A percentile compares a stretch with the other conserved stretches of the same genome.
Conservation (phyloP, 2,888 invertebrate genomes). For the Epinotia nisella region DNA sequence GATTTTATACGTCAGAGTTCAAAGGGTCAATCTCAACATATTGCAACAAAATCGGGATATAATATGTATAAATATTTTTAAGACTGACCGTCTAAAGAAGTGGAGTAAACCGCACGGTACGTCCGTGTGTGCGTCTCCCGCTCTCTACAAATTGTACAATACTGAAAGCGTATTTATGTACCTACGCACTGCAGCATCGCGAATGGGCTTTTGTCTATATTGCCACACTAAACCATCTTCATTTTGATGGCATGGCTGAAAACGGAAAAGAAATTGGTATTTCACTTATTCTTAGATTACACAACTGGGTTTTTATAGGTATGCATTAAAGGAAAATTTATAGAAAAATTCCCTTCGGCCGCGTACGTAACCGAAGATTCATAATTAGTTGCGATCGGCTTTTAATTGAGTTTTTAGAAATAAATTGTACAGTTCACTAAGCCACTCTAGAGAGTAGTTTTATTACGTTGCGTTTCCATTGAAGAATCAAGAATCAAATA, state of each 20-base stretch:
- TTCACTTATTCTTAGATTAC: constrained; percentile 2
- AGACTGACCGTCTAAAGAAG: background rate
- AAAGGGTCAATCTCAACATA: too few species aligned
- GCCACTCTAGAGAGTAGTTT: too few species aligned
- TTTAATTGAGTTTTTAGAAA: too few species aligned
- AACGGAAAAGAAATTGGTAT: constrained; percentile 16
- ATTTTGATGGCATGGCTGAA: constrained; percentile 26
- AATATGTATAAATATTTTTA: background rate
- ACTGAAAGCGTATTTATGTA: constrained; percentile 27
- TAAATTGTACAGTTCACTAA: too few species aligned
- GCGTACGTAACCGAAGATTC: too few species aligned
- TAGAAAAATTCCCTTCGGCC: too few species aligned
- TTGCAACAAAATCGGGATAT: too few species aligned
- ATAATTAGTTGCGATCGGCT: too few species aligned
- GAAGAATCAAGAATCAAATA: too few species aligned
- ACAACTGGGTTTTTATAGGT: background rate
- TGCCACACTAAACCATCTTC: constrained; percentile 17
- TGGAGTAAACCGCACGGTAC: background rate
- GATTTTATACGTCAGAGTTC: too few species aligned
- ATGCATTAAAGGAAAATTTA: too few species aligned
- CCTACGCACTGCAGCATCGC: constrained; percentile 27
- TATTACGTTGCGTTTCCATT: too few species aligned
- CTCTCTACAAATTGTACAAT: constrained; percentile 26
- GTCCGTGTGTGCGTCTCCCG: background rate
- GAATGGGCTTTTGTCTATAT: constrained; percentile 28